Evolutionary conservation across 35 echinoderm and acorn worm species (phyloP), one percentile per base, ranked within the genome.

Genomic region (Apostichopus japonicus): DNA sequence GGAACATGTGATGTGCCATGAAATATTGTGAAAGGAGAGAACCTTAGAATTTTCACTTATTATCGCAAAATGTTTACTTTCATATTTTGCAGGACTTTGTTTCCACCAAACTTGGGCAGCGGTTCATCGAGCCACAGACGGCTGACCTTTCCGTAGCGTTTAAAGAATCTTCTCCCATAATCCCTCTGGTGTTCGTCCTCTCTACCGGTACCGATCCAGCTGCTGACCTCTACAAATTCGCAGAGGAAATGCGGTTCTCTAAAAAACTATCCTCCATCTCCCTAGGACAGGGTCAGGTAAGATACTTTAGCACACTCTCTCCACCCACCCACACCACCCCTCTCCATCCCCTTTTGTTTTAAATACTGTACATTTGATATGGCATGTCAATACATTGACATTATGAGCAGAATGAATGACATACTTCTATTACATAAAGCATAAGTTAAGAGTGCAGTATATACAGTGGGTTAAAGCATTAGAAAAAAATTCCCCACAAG

Each of bases 201-300:
- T 98, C 96, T 4, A 75, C 82, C 8, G 96, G 96, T 22, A 98
- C 96, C 52, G 96, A 98, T 77, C 96, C 96, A 15, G 96, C 96
- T 8, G 94, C 94, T 73, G 96, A 98, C 81, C 93, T 98, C 56
- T 98, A 98, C 94, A 98, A 98, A 65, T 98, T 98, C 95, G 96
- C 96, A 13, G 96, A 98, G 84, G 96, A 98, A 56, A 98, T 98
- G 96, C 92, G 96, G 54, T 98, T 98, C 86, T 95, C 96, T 16
- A 98, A 98, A 90, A 98, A 98, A 75, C 75, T 98, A 71, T 94
- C 94, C 65, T 98, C 96, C 5, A 98, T 98, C 33, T 98, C 96
- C 15, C 93, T 98, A 52, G 96, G 96, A 90, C 96, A 98, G 65
- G 96, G 96, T 78, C 96, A 95, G 96, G 71, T 75, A 7, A 23